phyloP scores from a whole-genome alignment of 2,888 invertebrate genomes.

The Heliconius cydno region DNA sequence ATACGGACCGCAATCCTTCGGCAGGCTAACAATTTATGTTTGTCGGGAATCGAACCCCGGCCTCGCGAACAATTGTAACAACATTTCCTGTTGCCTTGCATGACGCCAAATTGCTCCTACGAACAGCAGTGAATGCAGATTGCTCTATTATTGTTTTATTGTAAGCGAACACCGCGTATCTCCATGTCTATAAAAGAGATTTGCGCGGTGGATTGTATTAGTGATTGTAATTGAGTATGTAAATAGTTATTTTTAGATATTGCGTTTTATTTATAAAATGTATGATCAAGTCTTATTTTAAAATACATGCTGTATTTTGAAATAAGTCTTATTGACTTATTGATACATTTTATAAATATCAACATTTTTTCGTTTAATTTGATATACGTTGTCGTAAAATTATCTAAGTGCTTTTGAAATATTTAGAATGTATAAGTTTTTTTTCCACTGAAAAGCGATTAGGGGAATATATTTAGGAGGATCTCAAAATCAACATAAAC shows the following conservation, averaged over 20 bases:
- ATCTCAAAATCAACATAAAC: not conserved
- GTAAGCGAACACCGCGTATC: conserved; percentile 36
- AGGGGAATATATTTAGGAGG: not conserved
- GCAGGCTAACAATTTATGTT: conserved; percentile 74
- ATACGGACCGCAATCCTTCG: conserved; percentile 74
- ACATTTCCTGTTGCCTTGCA: conserved; percentile 74
- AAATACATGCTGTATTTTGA: not conserved
- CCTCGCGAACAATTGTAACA: conserved; percentile 65
- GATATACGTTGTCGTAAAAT: too few species aligned
- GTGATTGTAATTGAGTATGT: conserved; percentile 29
- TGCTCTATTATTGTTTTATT: conserved; percentile 71
- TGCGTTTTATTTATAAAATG: not conserved
- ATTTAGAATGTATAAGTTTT: not conserved
- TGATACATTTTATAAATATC: too few species aligned
- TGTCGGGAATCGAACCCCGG: conserved; percentile 68
- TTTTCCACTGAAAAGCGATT: too few species aligned
- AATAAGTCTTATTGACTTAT: not conserved
- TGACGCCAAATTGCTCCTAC: conserved; percentile 77
- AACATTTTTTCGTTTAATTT: too few species aligned
- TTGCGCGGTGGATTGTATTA: conserved; percentile 28
- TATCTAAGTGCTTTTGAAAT: not conserved
- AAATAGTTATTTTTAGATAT: conserved; percentile 4
- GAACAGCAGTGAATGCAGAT: conserved; percentile 74
- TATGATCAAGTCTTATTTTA: not conserved
- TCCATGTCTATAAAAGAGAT: conserved; percentile 39